A percentile compares a stretch with the other conserved stretches of the same genome.
Conservation (phyloP, 1,140 invertebrate species). For the Meteorus sp. region DNA sequence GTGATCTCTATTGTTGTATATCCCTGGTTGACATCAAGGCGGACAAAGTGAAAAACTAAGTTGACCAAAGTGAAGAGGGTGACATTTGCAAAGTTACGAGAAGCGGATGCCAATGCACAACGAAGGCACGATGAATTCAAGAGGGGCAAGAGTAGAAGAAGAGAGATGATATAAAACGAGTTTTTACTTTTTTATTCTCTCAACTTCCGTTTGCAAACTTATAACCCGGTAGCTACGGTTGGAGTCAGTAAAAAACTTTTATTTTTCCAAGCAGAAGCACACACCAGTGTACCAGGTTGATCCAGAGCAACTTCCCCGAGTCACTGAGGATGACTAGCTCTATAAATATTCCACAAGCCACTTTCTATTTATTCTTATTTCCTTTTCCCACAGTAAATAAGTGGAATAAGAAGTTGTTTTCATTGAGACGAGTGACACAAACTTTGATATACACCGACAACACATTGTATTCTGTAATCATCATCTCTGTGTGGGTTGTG, state of each 20-base stretch:
- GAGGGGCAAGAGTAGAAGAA: slow-evolving; percentile 8
- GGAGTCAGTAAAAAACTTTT: slow-evolving; percentile 14
- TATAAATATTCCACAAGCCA: slow-evolving; percentile 5
- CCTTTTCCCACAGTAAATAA: too few relatives aligned
- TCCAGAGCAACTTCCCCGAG: slow-evolving; percentile 8
- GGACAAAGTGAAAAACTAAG: slow-evolving; percentile 42
- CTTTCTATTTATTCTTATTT: background rate
- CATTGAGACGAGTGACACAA: too few relatives aligned
- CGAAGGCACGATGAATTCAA: background rate
- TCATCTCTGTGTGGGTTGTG: background rate
- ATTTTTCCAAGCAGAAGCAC: slow-evolving; percentile 10
- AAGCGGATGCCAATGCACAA: slow-evolving; percentile 8
- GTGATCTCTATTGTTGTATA: slow-evolving; percentile 26
- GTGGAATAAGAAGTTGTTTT: too few relatives aligned
- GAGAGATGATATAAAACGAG: slow-evolving; percentile 13
- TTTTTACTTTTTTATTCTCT: slow-evolving; percentile 12
- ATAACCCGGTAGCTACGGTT: slow-evolving; percentile 13
- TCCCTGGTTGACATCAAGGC: too few relatives aligned
- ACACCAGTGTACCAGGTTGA: slow-evolving; percentile 5
- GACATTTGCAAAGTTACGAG: slow-evolving; percentile 34
- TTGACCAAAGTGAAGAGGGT: slow-evolving; percentile 35
- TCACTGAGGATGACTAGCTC: slow-evolving; percentile 11
- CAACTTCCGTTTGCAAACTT: slow-evolving; percentile 14
- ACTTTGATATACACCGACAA: background rate
- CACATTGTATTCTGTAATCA: background rate